Conservation (phyloP, 2,888 invertebrate genomes). For the Ganaspis brasiliensis region DNA sequence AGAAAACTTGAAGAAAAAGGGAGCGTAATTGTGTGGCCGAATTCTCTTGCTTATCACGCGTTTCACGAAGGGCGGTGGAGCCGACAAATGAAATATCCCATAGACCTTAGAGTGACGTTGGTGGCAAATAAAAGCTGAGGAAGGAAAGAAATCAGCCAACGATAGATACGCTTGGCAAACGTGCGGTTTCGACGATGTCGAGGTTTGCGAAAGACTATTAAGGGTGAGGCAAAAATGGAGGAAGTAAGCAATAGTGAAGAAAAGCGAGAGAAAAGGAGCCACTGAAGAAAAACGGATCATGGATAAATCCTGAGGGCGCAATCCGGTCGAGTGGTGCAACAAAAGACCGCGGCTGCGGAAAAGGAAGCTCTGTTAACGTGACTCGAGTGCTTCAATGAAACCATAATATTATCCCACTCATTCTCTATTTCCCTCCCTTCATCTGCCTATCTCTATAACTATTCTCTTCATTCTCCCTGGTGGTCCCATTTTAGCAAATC, state of each 20-base stretch:
- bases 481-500: constrained; percentile 30
- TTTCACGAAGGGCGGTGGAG: constrained; percentile 18
- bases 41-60: constrained; percentile 43
- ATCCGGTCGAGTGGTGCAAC: constrained; percentile 64
- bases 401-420: constrained; percentile 66
- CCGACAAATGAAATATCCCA: constrained; percentile 45
- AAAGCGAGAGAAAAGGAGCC: constrained; percentile 11
- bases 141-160: constrained; percentile 41
- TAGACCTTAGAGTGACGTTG: constrained; percentile 31
- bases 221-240: constrained; percentile 42
- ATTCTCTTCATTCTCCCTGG: not conserved
- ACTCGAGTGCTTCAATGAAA: constrained; percentile 64
- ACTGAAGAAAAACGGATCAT: constrained; percentile 61
- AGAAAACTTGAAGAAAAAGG: constrained; percentile 23
- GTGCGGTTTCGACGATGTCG: constrained; percentile 12
- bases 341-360: constrained; percentile 63
- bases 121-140: constrained; percentile 44
- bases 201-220: constrained; percentile 31
- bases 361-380: constrained; percentile 67
- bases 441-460: constrained; percentile 15
- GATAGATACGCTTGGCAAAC: constrained; percentile 44
- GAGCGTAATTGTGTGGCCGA: constrained; percentile 35
- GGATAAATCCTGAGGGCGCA: constrained; percentile 64
- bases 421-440: constrained; percentile 24
- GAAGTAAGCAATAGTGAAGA: too few species aligned